Evolutionary conservation across 2,888 invertebrate genomes (phyloP).

Genomic region (Periphyllus acericola): DNA sequence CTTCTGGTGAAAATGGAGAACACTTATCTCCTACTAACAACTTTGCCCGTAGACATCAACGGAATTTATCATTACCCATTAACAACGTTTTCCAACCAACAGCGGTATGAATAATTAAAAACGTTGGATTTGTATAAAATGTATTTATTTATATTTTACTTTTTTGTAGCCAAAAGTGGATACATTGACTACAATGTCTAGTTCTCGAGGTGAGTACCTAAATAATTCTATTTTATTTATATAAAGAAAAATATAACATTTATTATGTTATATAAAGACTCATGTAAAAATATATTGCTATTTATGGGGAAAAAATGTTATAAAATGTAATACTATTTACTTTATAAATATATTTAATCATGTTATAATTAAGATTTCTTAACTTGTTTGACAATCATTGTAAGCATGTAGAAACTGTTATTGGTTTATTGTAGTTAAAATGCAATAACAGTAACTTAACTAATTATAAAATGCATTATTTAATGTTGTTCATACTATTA

Average conservation of each 20-base stretch:
- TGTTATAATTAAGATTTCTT: too few species aligned
- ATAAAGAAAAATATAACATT: neutral
- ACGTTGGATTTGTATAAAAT: neutral
- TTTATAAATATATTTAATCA: too few species aligned
- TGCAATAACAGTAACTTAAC: too few species aligned
- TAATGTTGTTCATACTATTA: neutral
- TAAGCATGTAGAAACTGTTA: too few species aligned
- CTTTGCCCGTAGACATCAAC: slow-evolving; percentile 41
- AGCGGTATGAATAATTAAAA: slow-evolving; percentile 9
- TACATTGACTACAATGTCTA: neutral
- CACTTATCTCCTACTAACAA: neutral
- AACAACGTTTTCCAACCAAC: slow-evolving; percentile 45
- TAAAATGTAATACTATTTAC: too few species aligned
- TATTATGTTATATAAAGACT: neutral
- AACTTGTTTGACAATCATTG: too few species aligned
- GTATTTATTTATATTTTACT: neutral
- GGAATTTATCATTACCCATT: slow-evolving; percentile 48
- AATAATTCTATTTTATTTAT: neutral
- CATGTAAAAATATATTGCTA: too few species aligned
- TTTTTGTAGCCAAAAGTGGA: slow-evolving; percentile 33
- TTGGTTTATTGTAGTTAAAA: too few species aligned
- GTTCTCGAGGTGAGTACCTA: slow-evolving; percentile 1
- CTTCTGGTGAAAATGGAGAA: slow-evolving; percentile 12
- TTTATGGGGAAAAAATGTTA: too few species aligned
- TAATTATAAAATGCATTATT: too few species aligned